Base-by-base conservation (phyloP, 2,797 vertebrate genomes). In the Paedocypris micromegethes region DNA sequence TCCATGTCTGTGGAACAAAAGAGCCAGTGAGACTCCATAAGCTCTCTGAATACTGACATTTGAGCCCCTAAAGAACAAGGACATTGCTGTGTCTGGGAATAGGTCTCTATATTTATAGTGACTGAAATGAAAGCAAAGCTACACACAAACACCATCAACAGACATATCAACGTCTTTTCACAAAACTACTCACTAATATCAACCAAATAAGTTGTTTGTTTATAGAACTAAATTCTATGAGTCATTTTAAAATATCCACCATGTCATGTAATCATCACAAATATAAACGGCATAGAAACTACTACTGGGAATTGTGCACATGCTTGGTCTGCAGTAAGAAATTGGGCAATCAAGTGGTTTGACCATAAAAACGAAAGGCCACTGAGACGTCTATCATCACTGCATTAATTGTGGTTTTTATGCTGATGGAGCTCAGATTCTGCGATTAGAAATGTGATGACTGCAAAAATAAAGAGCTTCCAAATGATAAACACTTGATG, bases 401-500 rank as follows among this genome's bases (percentile, higher is more conserved):
- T 6, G 8, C 61, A 43, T 55, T 78, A 77, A 81, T 75, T 73
- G 77, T 3, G 38, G 65, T 60, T 58, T 58, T 56, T 66, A 57
- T 64, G 7, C 42, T 53, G 64, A 64, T 53, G 23, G 50, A 58
- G 68, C 73, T 59, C 37, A 56, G 6, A 43, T 56, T 74, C 65
- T 5, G 38, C 59, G 60, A 70, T 70, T 48, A 64, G 54, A 57
- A 58, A 37, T 7, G 42, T 64, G 62, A 79, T 58, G 68, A 52
- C 58, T 69, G 68, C 74, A 73, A 75, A 71, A 63, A 67, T 38
- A 6, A 54, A 78, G 52, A 65, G 67, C 47, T 66, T 62, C 49
- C 67, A 79, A 78, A 77, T 78, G 75, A 75, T 75, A 77, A 53
- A 23, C 23, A 23, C 23, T 23, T 23, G 23, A 23, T 23, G 23